A percentile compares a stretch with the other conserved stretches of the same genome.
phyloP scores from a whole-genome alignment of 37 sponge, comb jelly and placozoan genomes.

The Ephydatia muelleri region DNA sequence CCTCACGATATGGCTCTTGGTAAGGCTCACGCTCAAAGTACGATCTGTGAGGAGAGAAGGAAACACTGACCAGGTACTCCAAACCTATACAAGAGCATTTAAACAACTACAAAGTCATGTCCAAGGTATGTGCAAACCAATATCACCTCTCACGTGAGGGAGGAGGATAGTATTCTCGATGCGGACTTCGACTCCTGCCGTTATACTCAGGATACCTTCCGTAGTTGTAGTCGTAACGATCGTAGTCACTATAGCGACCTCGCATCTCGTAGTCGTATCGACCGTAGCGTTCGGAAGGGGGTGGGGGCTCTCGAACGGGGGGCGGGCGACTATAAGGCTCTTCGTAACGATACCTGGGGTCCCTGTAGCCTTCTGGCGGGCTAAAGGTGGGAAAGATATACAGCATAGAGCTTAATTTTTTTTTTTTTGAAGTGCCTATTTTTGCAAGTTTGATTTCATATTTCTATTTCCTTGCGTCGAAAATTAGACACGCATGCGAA shows the following conservation, averaged over 20 bases:
- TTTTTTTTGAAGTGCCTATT: background rate
- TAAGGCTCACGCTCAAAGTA: background rate
- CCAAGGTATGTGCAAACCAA: background rate
- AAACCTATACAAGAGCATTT: background rate
- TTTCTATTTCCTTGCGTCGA: background rate
- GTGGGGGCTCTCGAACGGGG: background rate
- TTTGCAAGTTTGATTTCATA: too few species aligned
- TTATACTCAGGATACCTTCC: constrained; percentile 41
- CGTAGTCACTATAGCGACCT: constrained; percentile 8
- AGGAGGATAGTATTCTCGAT: constrained; percentile 13
- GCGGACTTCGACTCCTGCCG: constrained; percentile 34
- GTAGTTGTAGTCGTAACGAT: constrained; percentile 16
- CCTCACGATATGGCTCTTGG: background rate
- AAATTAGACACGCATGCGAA: background rate
- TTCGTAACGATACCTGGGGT: background rate
- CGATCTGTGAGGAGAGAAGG: background rate
- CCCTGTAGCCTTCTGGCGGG: background rate
- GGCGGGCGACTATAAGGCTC: background rate
- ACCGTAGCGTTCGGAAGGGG: constrained; percentile 15
- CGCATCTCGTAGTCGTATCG: background rate
- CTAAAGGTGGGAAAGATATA: background rate
- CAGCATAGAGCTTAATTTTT: background rate
- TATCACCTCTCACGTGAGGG: background rate
- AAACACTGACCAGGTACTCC: background rate
- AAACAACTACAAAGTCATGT: background rate